Evolutionary conservation across 2,113 vertebrate genomes (phyloP).

Genomic region (Pygoscelis antarcticus): DNA sequence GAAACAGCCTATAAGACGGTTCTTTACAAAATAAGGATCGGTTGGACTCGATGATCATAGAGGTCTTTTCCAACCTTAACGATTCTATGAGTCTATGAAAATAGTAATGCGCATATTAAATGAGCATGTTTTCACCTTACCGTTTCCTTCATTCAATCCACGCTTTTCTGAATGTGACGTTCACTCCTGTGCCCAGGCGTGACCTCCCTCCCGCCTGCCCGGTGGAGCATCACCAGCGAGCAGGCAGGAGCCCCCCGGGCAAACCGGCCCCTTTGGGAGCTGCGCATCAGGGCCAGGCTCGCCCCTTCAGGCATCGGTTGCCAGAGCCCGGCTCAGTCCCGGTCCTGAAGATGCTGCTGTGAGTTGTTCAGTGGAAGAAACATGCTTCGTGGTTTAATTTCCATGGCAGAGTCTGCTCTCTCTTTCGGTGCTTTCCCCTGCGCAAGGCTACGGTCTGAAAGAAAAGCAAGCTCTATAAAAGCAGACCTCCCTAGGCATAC

Average conservation of each 20-base stretch:
- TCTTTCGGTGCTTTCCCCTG: neutral
- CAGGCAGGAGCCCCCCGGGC: neutral
- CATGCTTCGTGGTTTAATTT: neutral
- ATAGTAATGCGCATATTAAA: neutral
- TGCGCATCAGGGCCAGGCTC: neutral
- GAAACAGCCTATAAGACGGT: neutral
- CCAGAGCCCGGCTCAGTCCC: neutral
- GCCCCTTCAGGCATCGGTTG: accelerated
- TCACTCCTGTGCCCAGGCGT: neutral
- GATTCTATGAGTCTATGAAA: no score
- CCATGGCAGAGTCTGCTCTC: neutral
- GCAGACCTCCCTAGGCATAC: neutral
- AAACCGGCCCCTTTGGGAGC: neutral
- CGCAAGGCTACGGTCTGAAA: neutral
- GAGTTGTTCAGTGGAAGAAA: neutral
- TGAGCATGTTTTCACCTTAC: neutral
- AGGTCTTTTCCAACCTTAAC: no score
- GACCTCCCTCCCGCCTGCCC: neutral
- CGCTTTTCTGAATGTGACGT: neutral
- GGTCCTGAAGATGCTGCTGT: neutral
- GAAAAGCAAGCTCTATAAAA: neutral
- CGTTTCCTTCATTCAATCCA: neutral
- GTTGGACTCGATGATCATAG: no score
- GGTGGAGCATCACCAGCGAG: neutral
- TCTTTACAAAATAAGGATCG: neutral